Conservation (phyloP, 2,888 invertebrate species). For the Empis stercorea region DNA sequence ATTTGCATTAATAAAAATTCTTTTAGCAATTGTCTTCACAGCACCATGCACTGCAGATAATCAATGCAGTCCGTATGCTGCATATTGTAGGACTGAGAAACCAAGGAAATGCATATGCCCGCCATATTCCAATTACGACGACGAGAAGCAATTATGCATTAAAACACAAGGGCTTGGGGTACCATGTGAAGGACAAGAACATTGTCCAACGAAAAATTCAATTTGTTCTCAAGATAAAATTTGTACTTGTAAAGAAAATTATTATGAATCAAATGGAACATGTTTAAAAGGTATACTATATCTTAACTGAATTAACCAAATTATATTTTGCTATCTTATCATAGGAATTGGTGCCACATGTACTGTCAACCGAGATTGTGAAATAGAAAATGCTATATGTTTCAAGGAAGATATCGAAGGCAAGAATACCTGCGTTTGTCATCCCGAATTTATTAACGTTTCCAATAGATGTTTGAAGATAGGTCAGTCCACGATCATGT, state of each 20-base stretch:
- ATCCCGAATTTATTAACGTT: constrained; percentile 2
- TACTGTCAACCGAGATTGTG: constrained; percentile 4
- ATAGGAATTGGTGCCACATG: constrained; percentile 6
- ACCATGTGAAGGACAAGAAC: constrained; percentile 6
- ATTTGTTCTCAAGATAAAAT: constrained; percentile 9
- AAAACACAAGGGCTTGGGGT: constrained; percentile 8
- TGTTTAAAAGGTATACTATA: constrained; percentile 8
- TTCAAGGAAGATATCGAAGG: background rate
- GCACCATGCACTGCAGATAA: constrained; percentile 8
- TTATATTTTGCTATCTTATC: background rate
- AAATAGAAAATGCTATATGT: constrained; percentile 8
- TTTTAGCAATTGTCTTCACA: constrained; percentile 5
- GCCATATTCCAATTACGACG: constrained; percentile 9
- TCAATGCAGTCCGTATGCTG: constrained; percentile 13
- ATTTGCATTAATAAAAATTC: background rate
- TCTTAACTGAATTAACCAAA: background rate
- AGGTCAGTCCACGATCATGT: background rate
- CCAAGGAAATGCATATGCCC: constrained; percentile 10
- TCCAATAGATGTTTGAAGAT: constrained; percentile 5
- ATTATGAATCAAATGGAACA: constrained; percentile 5
- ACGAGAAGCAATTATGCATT: constrained; percentile 7
- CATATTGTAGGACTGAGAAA: constrained; percentile 5
- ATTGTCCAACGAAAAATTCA: constrained; percentile 9
- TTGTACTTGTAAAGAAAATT: constrained; percentile 11
- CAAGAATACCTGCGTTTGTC: constrained; percentile 3